Conservation (phyloP, 2,113 vertebrate genomes). For the Vimba vimba region DNA sequence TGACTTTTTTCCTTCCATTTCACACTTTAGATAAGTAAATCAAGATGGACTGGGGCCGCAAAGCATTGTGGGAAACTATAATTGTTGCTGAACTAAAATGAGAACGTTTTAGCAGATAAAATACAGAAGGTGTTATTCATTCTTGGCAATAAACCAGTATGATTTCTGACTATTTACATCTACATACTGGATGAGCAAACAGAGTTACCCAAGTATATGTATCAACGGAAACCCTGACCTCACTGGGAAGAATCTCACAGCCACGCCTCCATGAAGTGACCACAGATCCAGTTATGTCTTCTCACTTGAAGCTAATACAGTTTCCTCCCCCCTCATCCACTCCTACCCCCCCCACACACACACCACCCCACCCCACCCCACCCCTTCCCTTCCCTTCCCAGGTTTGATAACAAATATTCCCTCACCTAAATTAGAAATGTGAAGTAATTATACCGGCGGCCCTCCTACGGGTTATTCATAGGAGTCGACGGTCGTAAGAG, state of each 20-base stretch:
- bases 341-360: constrained; percentile 20
- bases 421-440: constrained; percentile 75
- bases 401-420: constrained; percentile 75
- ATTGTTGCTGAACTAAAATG: constrained; percentile 10
- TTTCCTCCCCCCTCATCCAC: constrained; percentile 53
- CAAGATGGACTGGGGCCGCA: constrained; percentile 6
- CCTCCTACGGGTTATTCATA: constrained; percentile 67
- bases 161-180: neutral
- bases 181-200: constrained; percentile 20
- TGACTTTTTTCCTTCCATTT: constrained; percentile 34
- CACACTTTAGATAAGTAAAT: constrained; percentile 32
- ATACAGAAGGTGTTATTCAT: neutral
- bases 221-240: constrained; percentile 18
- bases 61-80: constrained; percentile 37
- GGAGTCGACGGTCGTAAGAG: constrained; percentile 63
- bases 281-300: constrained; percentile 56
- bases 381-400: constrained; percentile 12
- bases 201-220: constrained; percentile 3
- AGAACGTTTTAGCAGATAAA: constrained; percentile 27
- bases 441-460: constrained; percentile 73
- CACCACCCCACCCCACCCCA: too few relatives aligned
- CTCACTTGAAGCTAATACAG: constrained; percentile 59
- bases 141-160: neutral
- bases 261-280: constrained; percentile 43
- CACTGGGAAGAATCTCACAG: constrained; percentile 32